Conservation (phyloP, 2,888 invertebrate species). For the Emesis russula region DNA sequence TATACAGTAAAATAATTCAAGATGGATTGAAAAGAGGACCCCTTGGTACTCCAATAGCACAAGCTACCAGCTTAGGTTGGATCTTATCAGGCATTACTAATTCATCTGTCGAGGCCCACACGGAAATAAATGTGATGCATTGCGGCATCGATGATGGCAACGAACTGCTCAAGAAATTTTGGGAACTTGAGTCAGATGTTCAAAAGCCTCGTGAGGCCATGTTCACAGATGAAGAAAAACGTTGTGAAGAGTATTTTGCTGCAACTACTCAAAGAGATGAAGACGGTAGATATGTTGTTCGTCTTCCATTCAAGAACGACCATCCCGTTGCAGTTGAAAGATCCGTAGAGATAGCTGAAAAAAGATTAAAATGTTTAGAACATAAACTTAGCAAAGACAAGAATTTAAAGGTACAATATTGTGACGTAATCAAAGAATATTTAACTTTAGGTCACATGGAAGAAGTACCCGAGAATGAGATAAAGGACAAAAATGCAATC, state of each 20-base stretch:
- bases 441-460: slow-evolving; percentile 52
- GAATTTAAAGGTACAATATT: slow-evolving; percentile 50
- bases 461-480: slow-evolving; percentile 31
- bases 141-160: background rate
- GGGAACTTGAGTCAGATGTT: slow-evolving; percentile 57
- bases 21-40: too few relatives aligned
- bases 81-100: too few relatives aligned
- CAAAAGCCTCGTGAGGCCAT: slow-evolving; percentile 28
- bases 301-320: slow-evolving; percentile 60
- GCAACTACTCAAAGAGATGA: slow-evolving; percentile 50
- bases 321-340: slow-evolving; percentile 50
- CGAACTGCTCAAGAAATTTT: slow-evolving; percentile 47
- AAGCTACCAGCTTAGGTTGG: too few relatives aligned
- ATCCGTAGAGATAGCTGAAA: slow-evolving; percentile 55
- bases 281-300: slow-evolving; percentile 62
- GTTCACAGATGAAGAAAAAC: slow-evolving; percentile 42
- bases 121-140: too few relatives aligned
- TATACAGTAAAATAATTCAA: too few relatives aligned
- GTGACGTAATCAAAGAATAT: slow-evolving; percentile 66
- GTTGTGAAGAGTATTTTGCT: slow-evolving; percentile 54
- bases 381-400: slow-evolving; percentile 44
- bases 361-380: slow-evolving; percentile 55
- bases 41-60: too few relatives aligned
- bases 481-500: background rate
- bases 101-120: too few relatives aligned